Evolutionary conservation across 1,140 invertebrate species (phyloP), one percentile per base, ranked within the genome.

Genomic region (Euglossa dilemma): DNA sequence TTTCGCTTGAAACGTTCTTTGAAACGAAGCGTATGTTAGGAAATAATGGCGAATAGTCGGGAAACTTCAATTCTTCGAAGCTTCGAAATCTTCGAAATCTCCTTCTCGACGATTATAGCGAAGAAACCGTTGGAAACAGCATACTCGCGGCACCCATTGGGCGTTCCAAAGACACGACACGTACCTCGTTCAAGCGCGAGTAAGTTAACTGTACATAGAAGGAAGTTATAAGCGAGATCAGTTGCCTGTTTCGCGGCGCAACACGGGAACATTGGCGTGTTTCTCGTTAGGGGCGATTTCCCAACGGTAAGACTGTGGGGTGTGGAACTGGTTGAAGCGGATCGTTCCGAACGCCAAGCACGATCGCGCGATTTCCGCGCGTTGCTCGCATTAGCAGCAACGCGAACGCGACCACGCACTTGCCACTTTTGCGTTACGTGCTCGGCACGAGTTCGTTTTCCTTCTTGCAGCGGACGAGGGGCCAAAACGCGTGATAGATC

Each of bases 401-500:
- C 52, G 45, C 20, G 47, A 77, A 70, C 63, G 66, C 66, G 54
- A 61, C 61, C 45, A 69, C n/a, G 47, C 50, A 73, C 47, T 77
- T 47, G 28, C 76, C 75, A 77, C 6, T 70, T 75, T 70, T 70
- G 5, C 57, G 57, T 79, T 84, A 66, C 67, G 82, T 84, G 69
- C 72, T 47, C 43, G 14, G 54, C 72, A 76, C 69, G 74, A 83
- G 74, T 73, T 87, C 52, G 54, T 75, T 72, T 83, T 87, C 83
- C 85, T 91, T 88, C 85, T 71, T 88, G 81, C 86, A 90, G 86
- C 86, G 84, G 86, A 91, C 64, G 88, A 91, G 91, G 91, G 90
- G 91, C 90, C 91, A 91, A 91, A 88, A 91, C 67, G 87, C 87
- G 91, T 84, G 90, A 90, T 90, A 91, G 86, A 86, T 75, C 85